Base-by-base conservation (phyloP, 1,140 invertebrate genomes). In the Drosophila dunni region DNA sequence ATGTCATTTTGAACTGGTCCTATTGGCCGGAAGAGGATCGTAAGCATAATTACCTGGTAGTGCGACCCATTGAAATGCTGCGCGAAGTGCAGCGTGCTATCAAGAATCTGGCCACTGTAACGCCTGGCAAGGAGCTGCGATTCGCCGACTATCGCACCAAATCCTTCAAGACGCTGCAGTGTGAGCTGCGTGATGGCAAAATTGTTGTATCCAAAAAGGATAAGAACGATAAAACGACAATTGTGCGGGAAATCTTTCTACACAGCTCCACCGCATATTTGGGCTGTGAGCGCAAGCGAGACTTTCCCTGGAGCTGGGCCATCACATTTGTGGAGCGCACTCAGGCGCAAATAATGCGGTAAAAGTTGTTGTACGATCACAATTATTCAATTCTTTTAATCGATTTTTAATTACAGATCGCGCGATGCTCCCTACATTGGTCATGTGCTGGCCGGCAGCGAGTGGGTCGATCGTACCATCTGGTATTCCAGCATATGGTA, bases 21-120 rank as follows among this genome's bases (percentile, higher is more conserved):
- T 96, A 96, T 72, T 98, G 97, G 97, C 95, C 97, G 46, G 95
- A 96, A 51, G 94, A 94, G 3, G 96, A 97, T 91, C 93, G 96
- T 13, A 97, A 96, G 91, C 94, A 97, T 76, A 97, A 97, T 83
- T 95, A 95, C 80, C 92, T 98, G 10, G 92, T 97, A n/a, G 91
- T 97, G 7, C 95, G 92, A 20, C 93, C 94, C 1, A 94, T 94
- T 1, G 93, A 93, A 61, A 92, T 94, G 66, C 61, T 92, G 20
- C 90, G 81, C 80, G 91, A 93, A 90, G 85, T 93, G 86, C 75
- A 93, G 77, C 65, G 93, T 72, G 78, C 92, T 67, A 62, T 93
- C 72, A 86, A 93, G 57, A 79, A 81, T 93, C 46, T 95, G 82
- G 93, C 94, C 58, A 94, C 94, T 0, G 93, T 95, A 61, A 93